Conservation (phyloP, 1,140 invertebrate genomes). For the Drosophila yakuba region DNA sequence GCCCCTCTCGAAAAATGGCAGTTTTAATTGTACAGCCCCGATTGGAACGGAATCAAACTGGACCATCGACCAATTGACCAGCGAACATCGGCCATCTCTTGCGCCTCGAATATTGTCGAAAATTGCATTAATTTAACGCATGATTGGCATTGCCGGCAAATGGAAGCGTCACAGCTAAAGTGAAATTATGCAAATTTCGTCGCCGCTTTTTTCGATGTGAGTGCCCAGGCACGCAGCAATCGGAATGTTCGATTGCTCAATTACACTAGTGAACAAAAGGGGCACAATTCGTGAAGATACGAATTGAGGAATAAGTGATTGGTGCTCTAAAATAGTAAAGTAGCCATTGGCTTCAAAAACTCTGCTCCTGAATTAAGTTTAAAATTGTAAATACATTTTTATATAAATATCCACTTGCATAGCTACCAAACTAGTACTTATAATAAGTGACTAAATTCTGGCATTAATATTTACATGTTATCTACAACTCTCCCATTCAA, state of each 20-base stretch:
- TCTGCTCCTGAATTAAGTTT: too few species aligned
- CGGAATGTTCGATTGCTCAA: conserved; percentile 49
- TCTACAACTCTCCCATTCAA: too few species aligned
- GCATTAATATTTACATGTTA: background rate
- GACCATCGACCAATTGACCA: background rate
- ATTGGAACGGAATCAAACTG: background rate
- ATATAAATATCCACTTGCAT: background rate
- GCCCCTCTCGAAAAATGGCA: conserved; percentile 30
- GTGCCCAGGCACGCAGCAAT: conserved; percentile 22
- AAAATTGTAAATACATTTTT: background rate
- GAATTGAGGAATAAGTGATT: too few species aligned
- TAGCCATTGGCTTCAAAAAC: too few species aligned
- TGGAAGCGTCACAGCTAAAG: conserved; percentile 57
- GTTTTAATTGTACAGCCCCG: conserved; percentile 63
- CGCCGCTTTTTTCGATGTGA: conserved; percentile 20
- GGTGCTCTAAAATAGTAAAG: too few species aligned
- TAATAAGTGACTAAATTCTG: too few species aligned
- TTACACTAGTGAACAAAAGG: conserved; percentile 51
- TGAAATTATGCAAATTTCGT: conserved; percentile 62
- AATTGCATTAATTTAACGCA: conserved; percentile 82
- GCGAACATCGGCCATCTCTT: conserved; percentile 30
- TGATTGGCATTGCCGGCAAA: conserved; percentile 65
- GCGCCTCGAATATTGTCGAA: conserved; percentile 51
- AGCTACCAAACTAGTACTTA: too few species aligned
- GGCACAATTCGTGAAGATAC: background rate